Evolutionary conservation across 2,888 invertebrate genomes (phyloP), one percentile per base, ranked within the genome.

Genomic region (Ectemnius lituratus): DNA sequence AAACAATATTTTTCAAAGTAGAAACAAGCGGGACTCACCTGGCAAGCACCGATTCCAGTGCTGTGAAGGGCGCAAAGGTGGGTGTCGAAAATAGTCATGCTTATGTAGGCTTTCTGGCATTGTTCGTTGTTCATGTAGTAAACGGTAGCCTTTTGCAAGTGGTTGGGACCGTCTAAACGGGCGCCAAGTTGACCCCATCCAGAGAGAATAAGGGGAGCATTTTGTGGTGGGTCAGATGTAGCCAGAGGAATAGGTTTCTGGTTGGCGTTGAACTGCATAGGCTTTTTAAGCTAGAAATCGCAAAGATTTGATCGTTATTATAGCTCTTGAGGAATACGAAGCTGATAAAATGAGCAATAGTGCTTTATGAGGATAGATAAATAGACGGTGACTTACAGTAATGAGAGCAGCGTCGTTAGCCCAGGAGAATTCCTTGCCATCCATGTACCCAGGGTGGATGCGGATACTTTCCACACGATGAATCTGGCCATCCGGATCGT

Each of bases 341-440:
- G 4, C 37, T 8, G 37, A 49, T 20, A 14, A 2, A 14, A n/a
- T 49, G 49, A 13, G 47, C 14, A 47, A 47, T 47, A 47, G 1
- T 47, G 14, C 47, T 49, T 49, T 0, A 0, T 37, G 4, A 37
- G 4, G 37, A 37, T 1, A 37, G 8, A 37, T 37, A 6, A 2
- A 37, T 2, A 4, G 1, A 6, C 37, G 37, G 8, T 37, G 6
- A 57, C 47, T 70, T 57, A 66, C 66, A 4, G 59, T 63, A 18
- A 67, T 46, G 11, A 74, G 18, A n/a, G 63, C 74, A 13, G 62
- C 11, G 13, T 70, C 67, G 4, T 66, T 62, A 14, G 3, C 18
- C 57, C 2, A 63, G 14, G 58, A 49, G 0, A 64, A 45, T 0
- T 11, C 3, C 2, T 14, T 3, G 16, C 0, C 23, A 18, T 37